These are phyloP conservation scores for Rhyacophila evoluta DNA, from an alignment of 2,888 invertebrate genomes.

Conservation along the genomic window DNA sequence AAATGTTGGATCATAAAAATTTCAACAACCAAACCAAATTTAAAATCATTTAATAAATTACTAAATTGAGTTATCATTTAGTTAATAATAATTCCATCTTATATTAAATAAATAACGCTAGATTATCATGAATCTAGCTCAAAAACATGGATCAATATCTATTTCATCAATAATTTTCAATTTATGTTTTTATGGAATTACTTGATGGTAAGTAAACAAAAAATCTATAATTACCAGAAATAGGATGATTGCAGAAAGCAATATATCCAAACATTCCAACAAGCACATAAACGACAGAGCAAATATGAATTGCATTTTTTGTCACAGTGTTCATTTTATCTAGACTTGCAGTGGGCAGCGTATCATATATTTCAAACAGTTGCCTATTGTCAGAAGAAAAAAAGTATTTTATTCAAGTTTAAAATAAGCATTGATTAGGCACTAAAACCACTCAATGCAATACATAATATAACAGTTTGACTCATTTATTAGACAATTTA, in stretches of 20 bases:
- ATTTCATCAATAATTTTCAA: too few species aligned
- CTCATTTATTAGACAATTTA: too few species aligned
- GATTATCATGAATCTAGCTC: not conserved
- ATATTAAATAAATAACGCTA: slow-evolving; percentile 31
- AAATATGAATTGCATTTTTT: slow-evolving; percentile 90
- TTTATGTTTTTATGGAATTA: not conserved
- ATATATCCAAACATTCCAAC: slow-evolving; percentile 95
- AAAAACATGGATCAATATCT: not conserved
- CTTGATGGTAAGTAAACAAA: too few species aligned
- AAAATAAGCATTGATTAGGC: slow-evolving; percentile 35
- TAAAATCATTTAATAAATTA: too few species aligned
- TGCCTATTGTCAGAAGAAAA: slow-evolving; percentile 70
- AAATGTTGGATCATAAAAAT: too few species aligned
- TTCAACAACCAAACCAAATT: too few species aligned
- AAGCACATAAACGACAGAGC: slow-evolving; percentile 89
- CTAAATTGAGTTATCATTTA: too few species aligned
- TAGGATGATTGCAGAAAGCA: slow-evolving; percentile 83
- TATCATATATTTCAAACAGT: slow-evolving; percentile 93
- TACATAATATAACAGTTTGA: not conserved
- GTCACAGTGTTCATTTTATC: slow-evolving; percentile 92
- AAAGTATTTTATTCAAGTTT: slow-evolving; percentile 55
- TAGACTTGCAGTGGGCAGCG: slow-evolving; percentile 86
- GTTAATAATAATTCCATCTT: too few species aligned
- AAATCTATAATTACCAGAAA: slow-evolving; percentile 79
- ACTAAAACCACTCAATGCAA: too few species aligned